Conservation (phyloP, 2,888 invertebrate genomes). For the Dryococelus australis region DNA sequence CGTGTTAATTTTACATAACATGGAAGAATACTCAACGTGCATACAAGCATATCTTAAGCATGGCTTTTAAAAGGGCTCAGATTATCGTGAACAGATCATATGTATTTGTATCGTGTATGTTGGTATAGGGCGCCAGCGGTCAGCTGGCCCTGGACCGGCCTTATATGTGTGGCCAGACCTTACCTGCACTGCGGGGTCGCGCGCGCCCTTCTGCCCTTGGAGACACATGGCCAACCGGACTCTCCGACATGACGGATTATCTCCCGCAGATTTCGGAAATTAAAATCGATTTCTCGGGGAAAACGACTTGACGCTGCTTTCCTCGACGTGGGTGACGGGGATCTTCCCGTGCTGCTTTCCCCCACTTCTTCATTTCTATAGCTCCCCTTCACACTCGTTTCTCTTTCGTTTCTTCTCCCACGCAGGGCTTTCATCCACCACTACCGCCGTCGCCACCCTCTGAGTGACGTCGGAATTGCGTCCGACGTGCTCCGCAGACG, state of each 20-base stretch:
- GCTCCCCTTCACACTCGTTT: neutral
- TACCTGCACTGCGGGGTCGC: too few relatives aligned
- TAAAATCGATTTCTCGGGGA: slow-evolving; percentile 45
- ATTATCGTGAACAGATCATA: too few relatives aligned
- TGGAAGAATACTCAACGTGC: too few relatives aligned
- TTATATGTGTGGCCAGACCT: too few relatives aligned
- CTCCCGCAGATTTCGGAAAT: slow-evolving; percentile 47
- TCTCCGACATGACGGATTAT: slow-evolving; percentile 45
- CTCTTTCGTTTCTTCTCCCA: neutral
- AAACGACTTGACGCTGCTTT: slow-evolving; percentile 42
- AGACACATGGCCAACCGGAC: neutral
- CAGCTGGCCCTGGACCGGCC: too few relatives aligned
- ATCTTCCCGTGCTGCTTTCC: too few relatives aligned
- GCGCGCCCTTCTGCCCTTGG: neutral
- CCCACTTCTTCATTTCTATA: too few relatives aligned
- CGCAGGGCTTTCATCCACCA: neutral
- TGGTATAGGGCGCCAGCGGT: too few relatives aligned
- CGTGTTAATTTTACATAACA: too few relatives aligned
- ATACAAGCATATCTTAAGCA: too few relatives aligned
- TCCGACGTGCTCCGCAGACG: slow-evolving; percentile 33
- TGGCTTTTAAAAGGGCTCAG: too few relatives aligned
- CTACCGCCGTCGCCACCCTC: neutral
- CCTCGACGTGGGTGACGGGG: neutral
- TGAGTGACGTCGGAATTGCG: slow-evolving; percentile 37
- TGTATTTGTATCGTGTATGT: too few relatives aligned